These are phyloP conservation scores for Calidris pygmaea DNA, from an alignment of 2,113 vertebrate genomes.

Conservation along the genomic window DNA sequence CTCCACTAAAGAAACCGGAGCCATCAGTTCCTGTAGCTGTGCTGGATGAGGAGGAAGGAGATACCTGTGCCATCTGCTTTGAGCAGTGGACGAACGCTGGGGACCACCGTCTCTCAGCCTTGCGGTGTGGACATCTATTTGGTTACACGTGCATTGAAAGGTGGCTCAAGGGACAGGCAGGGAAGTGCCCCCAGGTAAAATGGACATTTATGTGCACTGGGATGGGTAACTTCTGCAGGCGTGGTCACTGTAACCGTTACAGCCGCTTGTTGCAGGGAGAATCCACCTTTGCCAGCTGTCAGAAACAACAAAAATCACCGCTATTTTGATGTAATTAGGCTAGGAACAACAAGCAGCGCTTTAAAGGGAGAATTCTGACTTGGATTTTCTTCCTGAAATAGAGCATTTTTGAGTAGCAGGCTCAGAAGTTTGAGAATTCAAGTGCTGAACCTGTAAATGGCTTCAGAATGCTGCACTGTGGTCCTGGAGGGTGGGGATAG, in stretches of 20 bases:
- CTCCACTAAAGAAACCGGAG: neutral
- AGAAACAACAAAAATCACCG: neutral
- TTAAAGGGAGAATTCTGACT: neutral
- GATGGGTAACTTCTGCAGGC: neutral
- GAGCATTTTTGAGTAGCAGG: neutral
- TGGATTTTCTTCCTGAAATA: neutral
- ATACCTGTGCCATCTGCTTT: conserved; percentile 92
- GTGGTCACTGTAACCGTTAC: accelerated
- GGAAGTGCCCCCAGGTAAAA: conserved; percentile 94
- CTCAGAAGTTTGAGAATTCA: neutral
- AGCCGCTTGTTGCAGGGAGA: neutral
- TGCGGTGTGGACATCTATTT: conserved; percentile 95
- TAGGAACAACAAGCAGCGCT: neutral
- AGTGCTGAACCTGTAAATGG: neutral
- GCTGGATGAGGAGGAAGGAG: conserved; percentile 81
- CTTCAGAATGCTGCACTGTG: neutral
- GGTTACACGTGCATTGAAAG: conserved; percentile 89
- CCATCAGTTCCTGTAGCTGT: neutral
- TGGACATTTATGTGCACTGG: neutral
- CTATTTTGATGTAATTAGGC: neutral
- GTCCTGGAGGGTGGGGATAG: neutral
- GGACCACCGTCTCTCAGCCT: conserved; percentile 85
- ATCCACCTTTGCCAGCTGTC: neutral
- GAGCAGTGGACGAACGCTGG: conserved; percentile 93
- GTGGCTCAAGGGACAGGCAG: conserved; percentile 86